A percentile compares a stretch with the other conserved stretches of the same genome.
Conservation (phyloP, 2,113 vertebrate genomes). For the Meriones unguiculatus region DNA sequence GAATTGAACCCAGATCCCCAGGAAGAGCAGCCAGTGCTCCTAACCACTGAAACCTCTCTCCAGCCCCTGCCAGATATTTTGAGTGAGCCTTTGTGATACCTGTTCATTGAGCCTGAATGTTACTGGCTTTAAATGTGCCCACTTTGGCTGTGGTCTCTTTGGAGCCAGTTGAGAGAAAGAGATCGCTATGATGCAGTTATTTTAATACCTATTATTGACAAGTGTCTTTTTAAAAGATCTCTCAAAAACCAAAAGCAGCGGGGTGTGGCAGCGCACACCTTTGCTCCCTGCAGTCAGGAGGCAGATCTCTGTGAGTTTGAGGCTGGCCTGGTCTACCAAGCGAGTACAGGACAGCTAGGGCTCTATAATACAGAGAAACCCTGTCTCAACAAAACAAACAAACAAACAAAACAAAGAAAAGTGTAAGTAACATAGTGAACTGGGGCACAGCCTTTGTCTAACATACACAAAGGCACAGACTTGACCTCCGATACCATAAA, state of each 20-base stretch:
- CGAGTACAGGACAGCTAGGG: too few relatives aligned
- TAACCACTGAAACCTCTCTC: neutral
- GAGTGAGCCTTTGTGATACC: neutral
- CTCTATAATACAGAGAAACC: too few relatives aligned
- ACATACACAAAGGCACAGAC: neutral
- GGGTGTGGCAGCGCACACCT: too few relatives aligned
- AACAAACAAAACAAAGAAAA: neutral
- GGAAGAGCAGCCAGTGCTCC: neutral
- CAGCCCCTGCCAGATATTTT: neutral
- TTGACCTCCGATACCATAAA: neutral
- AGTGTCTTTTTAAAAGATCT: slow-evolving; percentile 72
- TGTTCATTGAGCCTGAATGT: neutral
- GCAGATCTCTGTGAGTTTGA: too few relatives aligned
- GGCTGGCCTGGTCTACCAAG: too few relatives aligned
- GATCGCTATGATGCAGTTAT: slow-evolving; percentile 74
- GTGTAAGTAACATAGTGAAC: neutral
- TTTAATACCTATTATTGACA: slow-evolving; percentile 87
- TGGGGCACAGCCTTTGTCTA: neutral
- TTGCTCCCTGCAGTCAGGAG: too few relatives aligned
- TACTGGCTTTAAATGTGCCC: neutral
- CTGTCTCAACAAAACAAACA: neutral
- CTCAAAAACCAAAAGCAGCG: neutral
- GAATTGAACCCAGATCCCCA: neutral
- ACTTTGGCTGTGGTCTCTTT: slow-evolving; percentile 53
- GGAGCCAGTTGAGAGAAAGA: slow-evolving; percentile 67